phyloP scores from a whole-genome alignment of 2,797 vertebrate genomes.

The Muscicapa comitata region DNA sequence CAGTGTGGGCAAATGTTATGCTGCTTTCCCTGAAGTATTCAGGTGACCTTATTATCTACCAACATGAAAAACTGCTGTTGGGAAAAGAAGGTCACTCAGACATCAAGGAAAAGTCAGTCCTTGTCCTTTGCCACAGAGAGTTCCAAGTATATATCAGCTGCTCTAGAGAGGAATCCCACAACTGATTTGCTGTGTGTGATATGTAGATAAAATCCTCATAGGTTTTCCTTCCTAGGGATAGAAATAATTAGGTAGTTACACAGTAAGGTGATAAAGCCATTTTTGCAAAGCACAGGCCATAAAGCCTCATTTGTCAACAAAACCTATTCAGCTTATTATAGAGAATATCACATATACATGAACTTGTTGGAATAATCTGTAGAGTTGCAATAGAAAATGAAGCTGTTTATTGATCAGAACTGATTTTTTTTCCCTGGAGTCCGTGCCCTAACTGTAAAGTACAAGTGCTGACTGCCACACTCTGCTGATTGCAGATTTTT shows the following conservation, averaged over 20 bases:
- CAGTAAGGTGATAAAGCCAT: neutral
- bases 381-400: slow-evolving; percentile 17
- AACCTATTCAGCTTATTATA: neutral
- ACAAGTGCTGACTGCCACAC: slow-evolving; percentile 76
- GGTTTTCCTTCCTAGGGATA: neutral
- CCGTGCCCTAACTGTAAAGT: slow-evolving; percentile 56
- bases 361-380: slow-evolving; percentile 12
- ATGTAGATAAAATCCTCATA: neutral
- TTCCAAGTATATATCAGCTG: neutral
- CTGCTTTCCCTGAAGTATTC: neutral
- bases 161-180: neutral
- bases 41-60: slow-evolving; percentile 16
- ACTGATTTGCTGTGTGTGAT: neutral
- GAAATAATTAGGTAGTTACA: neutral
- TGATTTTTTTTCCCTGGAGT: slow-evolving; percentile 54
- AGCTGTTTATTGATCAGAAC: slow-evolving; percentile 74
- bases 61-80: neutral
- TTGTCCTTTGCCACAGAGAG: neutral
- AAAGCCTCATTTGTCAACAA: neutral
- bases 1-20: neutral
- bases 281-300: neutral
- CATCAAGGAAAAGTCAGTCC: neutral
- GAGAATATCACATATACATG: neutral
- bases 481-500: slow-evolving; percentile 78
- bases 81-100: slow-evolving; percentile 16